Evolutionary conservation across 2,797 vertebrate genomes (phyloP), one percentile per base, ranked within the genome.

Genomic region (Crax fasciolata): DNA sequence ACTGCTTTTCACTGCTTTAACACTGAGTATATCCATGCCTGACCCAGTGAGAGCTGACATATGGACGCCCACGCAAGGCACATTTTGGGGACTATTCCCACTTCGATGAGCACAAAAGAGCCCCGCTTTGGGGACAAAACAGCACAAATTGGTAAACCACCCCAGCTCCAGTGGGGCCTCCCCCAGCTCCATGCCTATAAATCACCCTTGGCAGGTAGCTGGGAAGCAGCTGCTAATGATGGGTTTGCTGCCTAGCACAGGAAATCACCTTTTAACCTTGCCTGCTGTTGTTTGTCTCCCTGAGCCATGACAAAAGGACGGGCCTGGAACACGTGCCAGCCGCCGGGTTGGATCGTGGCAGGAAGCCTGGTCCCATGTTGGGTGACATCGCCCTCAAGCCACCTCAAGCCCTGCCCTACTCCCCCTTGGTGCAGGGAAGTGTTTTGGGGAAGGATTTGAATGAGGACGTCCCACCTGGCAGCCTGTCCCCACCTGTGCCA

Each of bases 261-360:
- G 99, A 99, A 99, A 97, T 99, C 98, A 99, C 99, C 99, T 98
- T 98, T 98, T 98, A 98, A 99, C 99, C 99, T 98, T 92, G 97
- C 98, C 98, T 98, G 98, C 98, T 99, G 99, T 98, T 99, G 98
- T 98, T 98, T 98, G 98, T 98, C 98, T 99, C 98, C 97, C 87
- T 46, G 97, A 98, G 98, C 98, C 21, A 59, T 97, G 98, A 98
- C 98, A 98, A 98, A 98, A 96, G 98, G 97, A 98, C 98, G 97
- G 98, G 98, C 97, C 92, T 43, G 23, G 96, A 97, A 95, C 97
- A 98, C 95, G 73, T 89, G 97, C 96, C 97, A 98, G 97, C 95
- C 92, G 12, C 48, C 15, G n/a, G 84, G 96, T 96, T 65, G 82
- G 96, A 97, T 97, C 59, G 3, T 93, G 2, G 74, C 93, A 95